A percentile compares a stretch with the other conserved stretches of the same genome.
phyloP scores from a whole-genome alignment of 2,888 invertebrate species.

The Helobdella robusta region DNA sequence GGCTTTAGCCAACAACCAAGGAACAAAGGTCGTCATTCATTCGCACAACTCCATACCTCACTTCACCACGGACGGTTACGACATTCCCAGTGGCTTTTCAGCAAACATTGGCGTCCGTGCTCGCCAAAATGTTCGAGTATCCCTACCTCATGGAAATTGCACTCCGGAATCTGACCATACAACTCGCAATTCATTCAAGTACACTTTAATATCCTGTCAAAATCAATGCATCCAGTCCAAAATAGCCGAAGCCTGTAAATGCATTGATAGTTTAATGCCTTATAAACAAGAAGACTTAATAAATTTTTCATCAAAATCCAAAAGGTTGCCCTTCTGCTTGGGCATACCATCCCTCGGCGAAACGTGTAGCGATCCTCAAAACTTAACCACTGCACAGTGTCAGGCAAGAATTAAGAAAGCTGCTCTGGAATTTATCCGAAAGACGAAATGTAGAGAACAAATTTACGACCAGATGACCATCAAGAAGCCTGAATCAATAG shows the following conservation, averaged over 20 bases:
- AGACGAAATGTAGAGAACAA: slow-evolving; percentile 32
- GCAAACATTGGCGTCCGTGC: slow-evolving; percentile 36
- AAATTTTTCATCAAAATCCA: background rate
- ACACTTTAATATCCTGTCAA: slow-evolving; percentile 36
- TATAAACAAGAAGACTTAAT: slow-evolving; percentile 10
- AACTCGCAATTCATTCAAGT: slow-evolving; percentile 26
- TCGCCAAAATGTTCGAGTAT: slow-evolving; percentile 35
- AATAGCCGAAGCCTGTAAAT: slow-evolving; percentile 34
- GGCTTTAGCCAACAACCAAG: slow-evolving; percentile 35
- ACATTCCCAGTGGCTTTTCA: slow-evolving; percentile 35
- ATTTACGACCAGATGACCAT: slow-evolving; percentile 37
- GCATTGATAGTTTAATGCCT: slow-evolving; percentile 32
- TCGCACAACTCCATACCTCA: slow-evolving; percentile 34
- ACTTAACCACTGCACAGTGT: background rate
- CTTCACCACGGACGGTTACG: slow-evolving; percentile 35
- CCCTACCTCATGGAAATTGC: slow-evolving; percentile 36
- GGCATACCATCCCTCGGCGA: slow-evolving; percentile 27
- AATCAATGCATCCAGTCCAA: slow-evolving; percentile 35
- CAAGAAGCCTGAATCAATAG: slow-evolving; percentile 33
- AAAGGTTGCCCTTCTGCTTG: slow-evolving; percentile 32
- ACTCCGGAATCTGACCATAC: slow-evolving; percentile 14
- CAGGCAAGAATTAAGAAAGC: background rate
- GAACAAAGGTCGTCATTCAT: slow-evolving; percentile 36
- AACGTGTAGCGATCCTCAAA: slow-evolving; percentile 23
- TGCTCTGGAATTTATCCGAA: slow-evolving; percentile 11